These are phyloP conservation scores for Operophtera brumata DNA, from an alignment of 2,888 invertebrate genomes.

Conservation along the genomic window DNA sequence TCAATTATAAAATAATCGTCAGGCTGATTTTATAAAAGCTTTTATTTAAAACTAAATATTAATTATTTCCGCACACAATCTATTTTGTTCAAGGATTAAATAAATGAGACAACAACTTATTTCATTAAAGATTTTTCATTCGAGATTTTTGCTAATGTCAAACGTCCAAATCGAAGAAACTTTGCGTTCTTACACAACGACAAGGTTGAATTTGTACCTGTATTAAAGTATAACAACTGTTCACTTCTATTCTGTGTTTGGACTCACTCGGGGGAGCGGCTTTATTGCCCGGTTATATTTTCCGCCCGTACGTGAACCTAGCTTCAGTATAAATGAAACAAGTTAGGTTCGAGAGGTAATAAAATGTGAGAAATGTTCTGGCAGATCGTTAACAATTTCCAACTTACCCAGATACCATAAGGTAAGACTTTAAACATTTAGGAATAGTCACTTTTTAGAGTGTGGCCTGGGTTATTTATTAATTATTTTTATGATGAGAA, in stretches of 20 bases:
- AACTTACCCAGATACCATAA: background rate
- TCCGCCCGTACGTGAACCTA: constrained; percentile 33
- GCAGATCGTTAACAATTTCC: constrained; percentile 17
- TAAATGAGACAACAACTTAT: too few species aligned
- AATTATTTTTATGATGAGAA: background rate
- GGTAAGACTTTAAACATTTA: background rate
- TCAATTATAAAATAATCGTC: too few species aligned
- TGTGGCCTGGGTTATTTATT: background rate
- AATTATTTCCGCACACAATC: too few species aligned
- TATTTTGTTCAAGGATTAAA: too few species aligned
- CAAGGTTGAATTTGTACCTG: too few species aligned
- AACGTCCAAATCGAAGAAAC: too few species aligned
- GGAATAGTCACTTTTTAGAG: background rate
- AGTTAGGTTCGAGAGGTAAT: constrained; percentile 17
- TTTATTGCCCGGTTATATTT: constrained; percentile 51
- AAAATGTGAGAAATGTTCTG: constrained; percentile 21
- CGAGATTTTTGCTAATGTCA: too few species aligned
- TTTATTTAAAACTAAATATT: too few species aligned
- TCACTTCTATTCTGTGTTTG: constrained; percentile 21
- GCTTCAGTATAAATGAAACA: constrained; percentile 29
- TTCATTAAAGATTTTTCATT: too few species aligned
- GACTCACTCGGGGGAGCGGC: constrained; percentile 37
- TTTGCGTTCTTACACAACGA: too few species aligned
- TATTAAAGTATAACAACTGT: constrained; percentile 11
- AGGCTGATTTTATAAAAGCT: too few species aligned